These are phyloP conservation scores for Polydrusus pterygomalis DNA, from an alignment of 2,888 invertebrate species.

Conservation along the genomic window DNA sequence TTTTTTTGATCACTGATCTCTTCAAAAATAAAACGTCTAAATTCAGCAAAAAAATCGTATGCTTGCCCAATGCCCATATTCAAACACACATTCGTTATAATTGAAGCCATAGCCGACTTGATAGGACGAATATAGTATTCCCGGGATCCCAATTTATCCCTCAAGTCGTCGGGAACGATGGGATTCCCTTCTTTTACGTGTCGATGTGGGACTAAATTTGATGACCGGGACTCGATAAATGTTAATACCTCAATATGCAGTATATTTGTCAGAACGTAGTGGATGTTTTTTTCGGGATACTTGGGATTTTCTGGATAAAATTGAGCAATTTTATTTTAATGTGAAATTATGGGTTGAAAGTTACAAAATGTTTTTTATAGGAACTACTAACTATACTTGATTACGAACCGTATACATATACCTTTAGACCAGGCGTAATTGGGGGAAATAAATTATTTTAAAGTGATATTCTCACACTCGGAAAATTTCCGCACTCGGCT, in stretches of 20 bases:
- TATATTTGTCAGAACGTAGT: conserved; percentile 66
- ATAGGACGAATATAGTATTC: conserved; percentile 40
- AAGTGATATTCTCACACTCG: too few species aligned
- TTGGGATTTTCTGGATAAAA: conserved; percentile 13
- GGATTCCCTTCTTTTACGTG: conserved; percentile 40
- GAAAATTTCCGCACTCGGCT: too few species aligned
- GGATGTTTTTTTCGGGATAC: conserved; percentile 18
- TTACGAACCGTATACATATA: too few species aligned
- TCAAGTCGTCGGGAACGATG: conserved; percentile 58
- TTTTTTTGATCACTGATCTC: too few species aligned
- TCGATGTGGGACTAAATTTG: conserved; percentile 52
- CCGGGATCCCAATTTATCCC: conserved; percentile 55
- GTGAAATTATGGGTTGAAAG: neutral
- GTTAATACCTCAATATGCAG: conserved; percentile 73
- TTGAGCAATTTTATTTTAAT: conserved; percentile 1
- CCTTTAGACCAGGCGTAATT: too few species aligned
- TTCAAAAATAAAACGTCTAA: neutral
- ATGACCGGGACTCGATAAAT: conserved; percentile 69
- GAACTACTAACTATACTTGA: neutral
- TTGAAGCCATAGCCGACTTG: conserved; percentile 33
- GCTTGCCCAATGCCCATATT: neutral
- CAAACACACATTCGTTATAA: conserved; percentile 41
- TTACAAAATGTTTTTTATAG: neutral
- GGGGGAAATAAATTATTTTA: too few species aligned
- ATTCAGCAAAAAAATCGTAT: conserved; percentile 4